Base-by-base conservation (phyloP, 1,140 invertebrate genomes). In the Aphaenogaster rudis region DNA sequence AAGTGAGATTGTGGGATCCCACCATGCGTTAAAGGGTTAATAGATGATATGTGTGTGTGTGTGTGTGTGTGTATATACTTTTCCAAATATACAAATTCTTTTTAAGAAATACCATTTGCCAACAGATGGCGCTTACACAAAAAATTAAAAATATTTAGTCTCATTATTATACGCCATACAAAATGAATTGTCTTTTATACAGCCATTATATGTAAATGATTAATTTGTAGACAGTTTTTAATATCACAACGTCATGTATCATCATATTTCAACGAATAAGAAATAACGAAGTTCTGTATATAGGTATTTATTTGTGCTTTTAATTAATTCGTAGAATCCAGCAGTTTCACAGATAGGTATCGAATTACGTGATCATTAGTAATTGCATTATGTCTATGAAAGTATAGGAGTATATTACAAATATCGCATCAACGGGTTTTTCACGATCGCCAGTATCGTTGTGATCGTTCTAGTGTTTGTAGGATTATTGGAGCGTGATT, bases 401-500 rank as follows among this genome's bases (percentile, higher is more conserved):
- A 80, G 36, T 66, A 28, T 15, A 13, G 13, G 6, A 50, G 59
- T 15, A 33, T 28, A 59, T 63, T 48, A 61, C 39, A 7, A 15
- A 48, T 79, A 50, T 39, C 15, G 11, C 8, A 33, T 21, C 13
- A 17, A 21, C 28, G 36, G 7, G 5, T 52, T 69, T 81, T 69
- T 69, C 63, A 52, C 8, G 21, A 69, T 69, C 21, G 6, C 8
- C 39, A 21, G 6, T 2, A 17, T 78, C 28, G 13, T 36, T 66
- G 21, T n/a, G 28, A 64, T 64, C 15, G 59, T 21, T 54, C 63
- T 42, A 36, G 8, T 79, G 28, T 79, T 79, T 64, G 45, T 6
- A 8, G 21, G 15, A 81, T 81, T 69, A 81, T 69, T 81, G 39
- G 64, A 81, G 64, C 39, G 36, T 81, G 63, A 80, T 80, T 80